Evolutionary conservation across 2,888 invertebrate species (phyloP), one percentile per base, ranked within the genome.

Genomic region (Clanis bilineata): DNA sequence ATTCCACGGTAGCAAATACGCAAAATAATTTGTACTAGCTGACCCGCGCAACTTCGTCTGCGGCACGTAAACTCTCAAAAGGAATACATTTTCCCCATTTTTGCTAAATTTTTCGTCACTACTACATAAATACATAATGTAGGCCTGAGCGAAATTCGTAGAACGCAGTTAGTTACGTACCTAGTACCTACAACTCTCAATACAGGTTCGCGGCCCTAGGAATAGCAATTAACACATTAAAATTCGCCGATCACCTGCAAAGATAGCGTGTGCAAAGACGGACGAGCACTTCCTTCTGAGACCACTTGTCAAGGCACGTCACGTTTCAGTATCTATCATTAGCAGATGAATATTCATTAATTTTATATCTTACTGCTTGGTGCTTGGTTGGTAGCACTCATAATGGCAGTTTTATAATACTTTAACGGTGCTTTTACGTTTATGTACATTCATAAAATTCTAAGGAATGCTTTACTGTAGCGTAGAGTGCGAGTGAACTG

Each of bases 201-300:
- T 32, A 51, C 15, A 15, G 51, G 51, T 15, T 28, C 51, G 51
- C 18, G 41, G 41, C n/a, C 51, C 28, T 51, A 32, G 18, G 51
- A 51, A 51, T 51, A 51, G 51, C 28, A 51, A 51, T 51, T 28
- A 32, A 51, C 32, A 28, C 18, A 51, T 51, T 51, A 51, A 18
- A 18, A 51, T 51, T 51, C 51, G 15, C 32, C 32, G 51, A 51
- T 51, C 25, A n/a, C 15, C 28, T 51, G 32, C 4, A 28, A 28
- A 51, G 51, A 51, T 51, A 51, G 18, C 51, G 28, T 51, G 18
- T 4, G 15, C 32, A 10, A 28, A 18, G 4, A 28, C 32, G 25
- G 51, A 51, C 51, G 51, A 51, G 18, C 32, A 18, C 32, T 32
- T 32, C 32, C 51, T 32, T 51, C 28, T 51, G 18, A 18, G 32